phyloP scores from a whole-genome alignment of 2,797 vertebrate species.

The Diceros bicornis region DNA sequence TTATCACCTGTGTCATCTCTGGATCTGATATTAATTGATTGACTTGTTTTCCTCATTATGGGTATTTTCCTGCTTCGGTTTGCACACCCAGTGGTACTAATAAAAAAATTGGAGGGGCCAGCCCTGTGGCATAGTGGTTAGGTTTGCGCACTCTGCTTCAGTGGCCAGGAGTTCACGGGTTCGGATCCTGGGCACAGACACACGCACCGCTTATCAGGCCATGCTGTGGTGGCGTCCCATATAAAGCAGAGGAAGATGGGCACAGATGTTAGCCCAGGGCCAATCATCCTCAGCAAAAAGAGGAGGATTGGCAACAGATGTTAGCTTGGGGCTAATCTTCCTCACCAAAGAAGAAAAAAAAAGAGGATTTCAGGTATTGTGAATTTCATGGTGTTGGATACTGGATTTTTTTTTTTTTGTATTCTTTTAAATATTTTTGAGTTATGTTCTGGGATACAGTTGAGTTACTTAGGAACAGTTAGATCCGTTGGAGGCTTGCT shows the following conservation, averaged over 20 bases:
- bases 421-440: conserved; percentile 55
- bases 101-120: not conserved
- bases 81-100: not conserved
- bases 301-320: too few species aligned
- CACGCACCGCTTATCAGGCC: too few species aligned
- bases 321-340: too few species aligned
- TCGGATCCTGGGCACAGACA: too few species aligned
- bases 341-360: too few species aligned
- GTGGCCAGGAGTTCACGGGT: too few species aligned
- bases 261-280: too few species aligned
- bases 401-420: not conserved
- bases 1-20: conserved; percentile 55
- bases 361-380: not conserved
- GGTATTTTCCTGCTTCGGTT: conserved; percentile 25
- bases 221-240: too few species aligned
- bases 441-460: conserved; percentile 32
- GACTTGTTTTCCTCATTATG: not conserved
- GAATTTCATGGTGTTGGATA: conserved; percentile 53
- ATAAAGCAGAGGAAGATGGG: too few species aligned
- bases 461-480: conserved; percentile 19
- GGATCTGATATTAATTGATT: conserved; percentile 18
- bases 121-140: too few species aligned
- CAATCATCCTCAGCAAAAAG: too few species aligned
- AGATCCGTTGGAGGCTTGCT: not conserved
- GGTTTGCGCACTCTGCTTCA: too few species aligned